Evolutionary conservation across 1,140 invertebrate genomes (phyloP).

Genomic region (Penaeus chinensis): DNA sequence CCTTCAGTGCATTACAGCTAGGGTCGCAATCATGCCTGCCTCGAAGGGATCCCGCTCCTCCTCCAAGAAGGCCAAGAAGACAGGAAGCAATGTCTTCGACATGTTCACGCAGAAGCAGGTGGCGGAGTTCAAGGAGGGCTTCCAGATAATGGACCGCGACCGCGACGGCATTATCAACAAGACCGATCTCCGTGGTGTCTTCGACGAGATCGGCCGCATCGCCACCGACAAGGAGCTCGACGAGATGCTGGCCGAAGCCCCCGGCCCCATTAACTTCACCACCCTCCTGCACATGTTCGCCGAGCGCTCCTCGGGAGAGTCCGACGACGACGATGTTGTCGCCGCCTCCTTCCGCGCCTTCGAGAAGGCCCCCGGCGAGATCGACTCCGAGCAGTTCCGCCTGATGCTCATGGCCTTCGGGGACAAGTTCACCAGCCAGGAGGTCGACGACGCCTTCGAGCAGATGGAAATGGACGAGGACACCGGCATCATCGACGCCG

Average conservation of each 20-base stretch:
- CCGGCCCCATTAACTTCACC: slow-evolving; percentile 73
- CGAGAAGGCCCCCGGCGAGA: slow-evolving; percentile 88
- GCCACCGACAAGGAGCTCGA: slow-evolving; percentile 72
- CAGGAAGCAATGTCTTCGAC: slow-evolving; percentile 92
- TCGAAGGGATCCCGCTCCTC: slow-evolving; percentile 56
- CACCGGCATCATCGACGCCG: slow-evolving; percentile 92
- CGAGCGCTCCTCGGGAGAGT: slow-evolving; percentile 68
- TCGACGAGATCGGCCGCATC: slow-evolving; percentile 89
- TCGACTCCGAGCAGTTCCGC: slow-evolving; percentile 78
- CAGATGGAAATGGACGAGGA: slow-evolving; percentile 90
- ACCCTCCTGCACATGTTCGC: slow-evolving; percentile 91
- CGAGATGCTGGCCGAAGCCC: slow-evolving; percentile 89
- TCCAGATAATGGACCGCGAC: slow-evolving; percentile 97
- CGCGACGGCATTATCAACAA: slow-evolving; percentile 55
- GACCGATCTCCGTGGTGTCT: slow-evolving; percentile 75
- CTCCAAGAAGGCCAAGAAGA: slow-evolving; percentile 66
- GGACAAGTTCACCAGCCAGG: slow-evolving; percentile 93
- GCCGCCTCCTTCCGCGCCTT: slow-evolving; percentile 96
- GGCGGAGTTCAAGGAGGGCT: slow-evolving; percentile 83
- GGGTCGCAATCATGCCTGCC: slow-evolving; percentile 58
- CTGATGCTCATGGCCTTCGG: slow-evolving; percentile 95
- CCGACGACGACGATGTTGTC: slow-evolving; percentile 91
- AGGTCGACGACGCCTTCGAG: slow-evolving; percentile 94
- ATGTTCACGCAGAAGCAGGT: slow-evolving; percentile 96
- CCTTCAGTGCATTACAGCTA: not conserved